Percentiles rank a stretch among this genome's conserved stretches.
phyloP scores from a whole-genome alignment of 2,797 vertebrate species.

The Setipinna tenuifilis region DNA sequence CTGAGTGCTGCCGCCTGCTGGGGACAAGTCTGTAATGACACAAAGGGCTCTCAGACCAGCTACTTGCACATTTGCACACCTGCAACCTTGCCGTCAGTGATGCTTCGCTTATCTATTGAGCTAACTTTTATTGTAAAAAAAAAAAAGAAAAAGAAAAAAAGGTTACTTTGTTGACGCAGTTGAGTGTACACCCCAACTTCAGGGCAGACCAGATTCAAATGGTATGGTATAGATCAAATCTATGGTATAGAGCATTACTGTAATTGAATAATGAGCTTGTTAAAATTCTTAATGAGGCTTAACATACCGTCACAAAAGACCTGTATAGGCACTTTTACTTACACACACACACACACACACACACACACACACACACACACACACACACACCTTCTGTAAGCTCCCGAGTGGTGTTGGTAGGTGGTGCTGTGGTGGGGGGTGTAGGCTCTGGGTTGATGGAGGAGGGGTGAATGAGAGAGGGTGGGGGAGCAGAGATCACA shows the following conservation, averaged over 20 bases:
- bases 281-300: neutral
- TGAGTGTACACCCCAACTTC: too few species aligned
- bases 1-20: conserved; percentile 50
- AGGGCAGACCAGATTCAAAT: too few species aligned
- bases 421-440: conserved; percentile 18
- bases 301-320: neutral
- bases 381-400: conserved; percentile 65
- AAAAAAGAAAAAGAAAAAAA: too few species aligned
- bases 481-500: conserved; percentile 50
- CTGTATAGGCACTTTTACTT: neutral
- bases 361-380: conserved; percentile 9
- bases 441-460: conserved; percentile 36
- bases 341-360: neutral
- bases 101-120: too few species aligned
- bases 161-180: too few species aligned
- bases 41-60: neutral
- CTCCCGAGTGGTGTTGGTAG: conserved; percentile 64
- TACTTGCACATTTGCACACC: too few species aligned
- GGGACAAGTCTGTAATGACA: conserved; percentile 32
- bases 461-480: conserved; percentile 57
- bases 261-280: too few species aligned
- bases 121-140: too few species aligned
- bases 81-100: too few species aligned
- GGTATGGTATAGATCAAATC: too few species aligned
- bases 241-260: too few species aligned